Conservation (phyloP, 2,888 invertebrate species). For the Tiliacea citrago region DNA sequence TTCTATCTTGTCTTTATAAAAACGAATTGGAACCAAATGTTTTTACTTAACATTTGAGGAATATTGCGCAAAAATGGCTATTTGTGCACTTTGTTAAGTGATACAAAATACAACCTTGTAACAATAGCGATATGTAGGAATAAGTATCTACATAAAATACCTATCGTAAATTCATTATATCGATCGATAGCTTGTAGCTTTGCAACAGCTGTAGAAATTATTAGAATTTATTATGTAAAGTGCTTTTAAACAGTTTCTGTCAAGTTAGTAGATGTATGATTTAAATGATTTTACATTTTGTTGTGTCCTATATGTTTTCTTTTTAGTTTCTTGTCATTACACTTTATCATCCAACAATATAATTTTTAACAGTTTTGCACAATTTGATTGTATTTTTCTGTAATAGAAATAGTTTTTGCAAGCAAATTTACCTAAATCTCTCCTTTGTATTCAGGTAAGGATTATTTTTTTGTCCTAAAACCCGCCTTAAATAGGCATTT, state of each 20-base stretch:
- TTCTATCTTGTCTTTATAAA: conserved; percentile 60
- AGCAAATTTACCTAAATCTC: conserved; percentile 71
- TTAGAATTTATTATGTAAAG: not conserved
- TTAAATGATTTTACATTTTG: not conserved
- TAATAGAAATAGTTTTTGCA: conserved; percentile 73
- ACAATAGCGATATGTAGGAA: not conserved
- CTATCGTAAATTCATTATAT: not conserved
- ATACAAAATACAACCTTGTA: not conserved
- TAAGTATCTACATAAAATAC: not conserved
- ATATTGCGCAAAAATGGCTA: conserved; percentile 3
- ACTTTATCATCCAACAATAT: not conserved
- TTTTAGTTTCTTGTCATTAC: not conserved
- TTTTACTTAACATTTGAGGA: conserved; percentile 20
- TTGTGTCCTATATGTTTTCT: not conserved
- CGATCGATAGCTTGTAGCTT: conserved; percentile 1
- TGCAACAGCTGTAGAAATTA: conserved; percentile 4
- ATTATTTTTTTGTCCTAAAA: conserved; percentile 68
- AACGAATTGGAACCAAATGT: conserved; percentile 49
- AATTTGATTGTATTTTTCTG: conserved; percentile 66
- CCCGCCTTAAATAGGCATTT: not conserved
- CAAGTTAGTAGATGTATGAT: not conserved
- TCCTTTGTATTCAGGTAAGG: conserved; percentile 82
- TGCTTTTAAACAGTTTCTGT: not conserved
- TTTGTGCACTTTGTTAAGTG: not conserved
- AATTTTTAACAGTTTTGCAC: conserved; percentile 56